Evolutionary conservation across 2,888 invertebrate species (phyloP), one percentile per base, ranked within the genome.

Genomic region (Oxycera nigricornis): DNA sequence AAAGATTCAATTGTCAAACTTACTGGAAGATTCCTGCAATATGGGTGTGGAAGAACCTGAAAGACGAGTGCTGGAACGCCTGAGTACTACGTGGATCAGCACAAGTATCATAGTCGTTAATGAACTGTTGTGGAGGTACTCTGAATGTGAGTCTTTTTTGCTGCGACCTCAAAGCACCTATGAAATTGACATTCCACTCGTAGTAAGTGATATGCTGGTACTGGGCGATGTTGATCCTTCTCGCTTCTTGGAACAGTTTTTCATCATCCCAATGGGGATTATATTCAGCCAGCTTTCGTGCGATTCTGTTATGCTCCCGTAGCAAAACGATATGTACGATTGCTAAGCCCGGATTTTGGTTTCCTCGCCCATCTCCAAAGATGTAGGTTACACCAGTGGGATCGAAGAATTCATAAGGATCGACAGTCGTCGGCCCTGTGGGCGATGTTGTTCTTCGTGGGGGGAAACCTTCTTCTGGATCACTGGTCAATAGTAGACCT

Each of bases 361-460:
- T 87, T 0, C 84, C 83, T 14, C 87, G 83, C 7, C 82, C 79
- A 78, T 87, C 87, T 3, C 94, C 94, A 68, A 92, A 88, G 77
- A 90, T 83, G 82, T 94, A 95, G 82, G 94, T 95, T 41, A 92
- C 89, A 82, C 93, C 92, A 75, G 87, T n/a, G n/a, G n/a, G n/a
- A n/a, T n/a, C n/a, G n/a, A n/a, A n/a, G n/a, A n/a, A n/a, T n/a
- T n/a, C n/a, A n/a, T n/a, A n/a, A n/a, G n/a, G n/a, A n/a, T n/a
- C n/a, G n/a, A n/a, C n/a, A n/a, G n/a, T n/a, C 88, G 0, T 93
- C 93, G 14, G 88, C 87, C 35, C n/a, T n/a, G n/a, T n/a, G n/a
- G n/a, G n/a, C n/a, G n/a, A n/a, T n/a, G n/a, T n/a, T n/a, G n/a
- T n/a, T n/a, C 88, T 86, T 0, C 90, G 7, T 39, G 9, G 7